phyloP scores from a whole-genome alignment of 1,140 invertebrate genomes.

The Heliothis subflexa region DNA sequence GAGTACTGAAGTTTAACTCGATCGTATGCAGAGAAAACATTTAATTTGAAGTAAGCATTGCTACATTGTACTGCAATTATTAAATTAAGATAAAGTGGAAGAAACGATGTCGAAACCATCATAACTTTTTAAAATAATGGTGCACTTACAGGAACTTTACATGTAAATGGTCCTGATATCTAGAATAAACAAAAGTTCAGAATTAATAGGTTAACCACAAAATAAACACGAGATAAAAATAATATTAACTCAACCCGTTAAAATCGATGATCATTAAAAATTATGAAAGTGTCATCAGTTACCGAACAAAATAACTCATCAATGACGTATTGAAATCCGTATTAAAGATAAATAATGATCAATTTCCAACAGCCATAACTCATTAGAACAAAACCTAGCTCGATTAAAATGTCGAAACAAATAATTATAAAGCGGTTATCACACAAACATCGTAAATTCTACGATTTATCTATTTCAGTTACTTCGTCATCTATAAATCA shows the following conservation, averaged over 20 bases:
- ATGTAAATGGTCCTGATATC: neutral
- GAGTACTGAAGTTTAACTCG: no score
- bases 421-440: constrained; percentile 73
- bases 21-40: no score
- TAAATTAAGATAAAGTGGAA: neutral
- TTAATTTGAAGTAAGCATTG: no score
- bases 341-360: constrained; percentile 51
- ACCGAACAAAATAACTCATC: constrained; percentile 25
- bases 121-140: no score
- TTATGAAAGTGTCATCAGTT: constrained; percentile 24
- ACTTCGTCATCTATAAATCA: constrained; percentile 73
- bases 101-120: no score
- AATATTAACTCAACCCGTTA: constrained; percentile 27
- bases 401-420: constrained; percentile 70
- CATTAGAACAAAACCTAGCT: constrained; percentile 52
- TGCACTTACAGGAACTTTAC: no score
- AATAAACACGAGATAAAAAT: constrained; percentile 12
- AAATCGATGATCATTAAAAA: constrained; percentile 30
- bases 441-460: constrained; percentile 77
- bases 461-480: constrained; percentile 66
- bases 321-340: constrained; percentile 37
- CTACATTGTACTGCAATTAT: no score
- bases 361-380: constrained; percentile 42
- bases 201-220: constrained; percentile 18
- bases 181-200: neutral